These are phyloP conservation scores for Hepsetus odoe DNA, from an alignment of 2,113 vertebrate genomes.

Conservation along the genomic window DNA sequence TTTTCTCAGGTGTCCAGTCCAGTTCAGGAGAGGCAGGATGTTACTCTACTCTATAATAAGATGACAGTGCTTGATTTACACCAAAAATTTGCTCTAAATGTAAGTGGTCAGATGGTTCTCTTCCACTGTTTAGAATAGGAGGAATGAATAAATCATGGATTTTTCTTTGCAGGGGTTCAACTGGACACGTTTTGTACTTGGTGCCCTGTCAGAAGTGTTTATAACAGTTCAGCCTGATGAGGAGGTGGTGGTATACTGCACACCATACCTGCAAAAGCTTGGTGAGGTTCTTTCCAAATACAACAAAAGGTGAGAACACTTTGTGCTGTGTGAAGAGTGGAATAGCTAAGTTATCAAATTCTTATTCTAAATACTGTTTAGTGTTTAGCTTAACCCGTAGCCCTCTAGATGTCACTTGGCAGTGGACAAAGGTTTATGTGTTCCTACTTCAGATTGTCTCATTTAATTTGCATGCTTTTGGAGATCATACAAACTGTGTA, in stretches of 20 bases:
- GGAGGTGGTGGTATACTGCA: conserved; percentile 89
- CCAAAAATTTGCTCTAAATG: conserved; percentile 81
- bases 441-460: too few species aligned
- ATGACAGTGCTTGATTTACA: conserved; percentile 86
- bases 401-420: too few species aligned
- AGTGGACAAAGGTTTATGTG: too few species aligned
- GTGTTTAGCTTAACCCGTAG: too few species aligned
- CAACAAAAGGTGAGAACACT: conserved; percentile 79
- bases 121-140: background rate
- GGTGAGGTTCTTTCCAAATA: conserved; percentile 80
- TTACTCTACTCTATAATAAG: conserved; percentile 89
- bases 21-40: conserved; percentile 89
- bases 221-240: conserved; percentile 79
- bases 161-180: conserved; percentile 84
- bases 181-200: conserved; percentile 89
- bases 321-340: too few species aligned
- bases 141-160: background rate
- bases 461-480: too few species aligned
- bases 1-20: conserved; percentile 84
- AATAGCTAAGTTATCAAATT: too few species aligned
- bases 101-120: conserved; percentile 67
- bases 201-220: conserved; percentile 84
- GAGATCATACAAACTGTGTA: too few species aligned
- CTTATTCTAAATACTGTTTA: too few species aligned
- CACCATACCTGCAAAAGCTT: conserved; percentile 87